Base-by-base conservation (phyloP, 2,888 invertebrate species). In the Tanytarsus gracilentus region DNA sequence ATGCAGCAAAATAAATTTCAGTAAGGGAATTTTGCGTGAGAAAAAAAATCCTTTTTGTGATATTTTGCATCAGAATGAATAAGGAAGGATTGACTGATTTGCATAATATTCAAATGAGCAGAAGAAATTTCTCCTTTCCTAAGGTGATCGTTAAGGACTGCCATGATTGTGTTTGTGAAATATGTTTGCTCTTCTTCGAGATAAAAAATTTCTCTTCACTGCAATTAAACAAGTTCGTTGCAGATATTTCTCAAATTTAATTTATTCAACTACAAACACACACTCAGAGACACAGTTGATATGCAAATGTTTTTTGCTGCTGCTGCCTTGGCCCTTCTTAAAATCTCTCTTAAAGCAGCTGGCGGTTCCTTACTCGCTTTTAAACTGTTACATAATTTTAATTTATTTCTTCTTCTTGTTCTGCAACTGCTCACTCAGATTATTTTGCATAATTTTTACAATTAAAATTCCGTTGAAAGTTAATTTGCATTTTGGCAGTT, bases 21-120 rank as follows among this genome's bases (percentile, higher is more conserved):
- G 16, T 14, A 33, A 33, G 23, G 30, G 18, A 14, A 18, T 55
- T 55, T 55, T 55, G 55, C 55, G 55, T 55, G 55, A 55, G 55
- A 55, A 55, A 25, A 25, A 14, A 11, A 21, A 39, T 55, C 26
- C 39, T 53, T 25, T 14, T 9, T 5, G 9, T 25, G n/a, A 16
- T 36, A 55, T 55, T 55, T 55, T 55, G 55, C 55, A 55, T 55
- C 55, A 16, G 36, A 55, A 25, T 16, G 21, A 2, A 40, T 40
- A 40, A 40, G 16, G 40, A 40, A 40, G n/a, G 18, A n/a, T 49
- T 25, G 11, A 9, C 26, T 55, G 55, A 55, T 55, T 55, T 55
- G 55, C 36, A 55, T n/a, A n/a, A n/a, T 55, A 55, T 55, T n/a
- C 55, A 55, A 55, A 55, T 55, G 36, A 50, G 50, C 14, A 11